Conservation (phyloP, 2,797 vertebrate species). For the Muraenolepis orangiensis region DNA sequence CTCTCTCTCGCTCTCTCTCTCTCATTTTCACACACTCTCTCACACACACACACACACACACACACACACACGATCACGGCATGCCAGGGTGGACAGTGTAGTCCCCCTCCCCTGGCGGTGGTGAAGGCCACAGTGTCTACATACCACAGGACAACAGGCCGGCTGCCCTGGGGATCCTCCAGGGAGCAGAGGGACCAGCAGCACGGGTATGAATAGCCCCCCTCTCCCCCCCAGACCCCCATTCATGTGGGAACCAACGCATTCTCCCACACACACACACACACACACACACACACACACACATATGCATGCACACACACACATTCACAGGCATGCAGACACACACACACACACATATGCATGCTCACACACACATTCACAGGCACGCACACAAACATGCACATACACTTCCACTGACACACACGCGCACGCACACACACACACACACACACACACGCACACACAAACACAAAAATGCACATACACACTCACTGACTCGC, state of each 20-base stretch:
- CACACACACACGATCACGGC: slow-evolving; percentile 29
- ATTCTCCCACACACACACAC: slow-evolving; percentile 21
- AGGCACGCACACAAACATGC: slow-evolving; percentile 21
- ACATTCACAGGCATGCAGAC: too few species aligned
- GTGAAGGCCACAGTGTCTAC: slow-evolving; percentile 64
- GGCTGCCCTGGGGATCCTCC: slow-evolving; percentile 70
- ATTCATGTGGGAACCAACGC: slow-evolving; percentile 42
- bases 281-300: slow-evolving; percentile 25
- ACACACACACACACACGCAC: slow-evolving; percentile 33
- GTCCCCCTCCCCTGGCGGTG: slow-evolving; percentile 32
- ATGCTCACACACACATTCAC: slow-evolving; percentile 28
- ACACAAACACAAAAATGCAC: slow-evolving; percentile 16
- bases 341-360: slow-evolving; percentile 27
- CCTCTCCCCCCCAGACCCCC: slow-evolving; percentile 46
- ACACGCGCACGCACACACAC: slow-evolving; percentile 19
- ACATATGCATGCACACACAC: slow-evolving; percentile 24
- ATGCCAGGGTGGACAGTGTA: slow-evolving; percentile 5
- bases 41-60: too few species aligned
- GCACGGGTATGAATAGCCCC: slow-evolving; percentile 67
- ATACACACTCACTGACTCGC: slow-evolving; percentile 15
- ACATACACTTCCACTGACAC: slow-evolving; percentile 4
- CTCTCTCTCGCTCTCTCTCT: too few species aligned
- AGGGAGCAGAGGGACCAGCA: slow-evolving; percentile 55
- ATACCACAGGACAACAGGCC: slow-evolving; percentile 66
- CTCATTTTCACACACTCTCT: too few species aligned